Evolutionary conservation across 37 sponge, comb jelly and placozoan genomes (phyloP).

Genomic region (Eunapius fragilis): DNA sequence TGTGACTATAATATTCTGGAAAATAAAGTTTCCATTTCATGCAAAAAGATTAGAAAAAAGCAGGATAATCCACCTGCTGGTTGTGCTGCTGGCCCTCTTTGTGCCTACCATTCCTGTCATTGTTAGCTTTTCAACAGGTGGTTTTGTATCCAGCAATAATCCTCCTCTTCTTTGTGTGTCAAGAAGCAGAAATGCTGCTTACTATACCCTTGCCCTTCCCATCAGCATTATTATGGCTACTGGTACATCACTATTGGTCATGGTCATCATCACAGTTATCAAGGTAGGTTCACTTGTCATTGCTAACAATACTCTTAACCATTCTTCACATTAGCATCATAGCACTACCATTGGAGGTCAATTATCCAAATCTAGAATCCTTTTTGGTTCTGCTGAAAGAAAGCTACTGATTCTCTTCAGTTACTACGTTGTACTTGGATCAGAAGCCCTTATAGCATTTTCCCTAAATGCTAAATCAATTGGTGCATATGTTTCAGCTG

Average conservation of each 20-base stretch:
- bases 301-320: neutral
- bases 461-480: neutral
- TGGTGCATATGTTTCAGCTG: neutral
- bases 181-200: neutral
- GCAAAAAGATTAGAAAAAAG: neutral
- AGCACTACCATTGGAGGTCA: neutral
- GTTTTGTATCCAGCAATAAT: constrained; percentile 25
- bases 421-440: constrained; percentile 22
- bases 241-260: constrained; percentile 30
- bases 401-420: constrained; percentile 38
- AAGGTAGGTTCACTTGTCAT: constrained; percentile 13
- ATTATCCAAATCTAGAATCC: neutral
- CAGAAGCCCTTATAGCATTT: neutral
- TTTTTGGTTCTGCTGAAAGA: constrained; percentile 27
- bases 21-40: constrained; percentile 15
- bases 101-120: neutral
- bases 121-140: neutral
- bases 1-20: constrained; percentile 5
- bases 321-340: neutral
- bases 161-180: constrained; percentile 33
- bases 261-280: constrained; percentile 31
- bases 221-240: constrained; percentile 16
- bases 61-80: neutral
- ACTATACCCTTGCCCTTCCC: constrained; percentile 39
- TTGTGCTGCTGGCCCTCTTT: neutral